These are phyloP conservation scores for Urocyon cinereoargenteus DNA, from an alignment of 2,797 vertebrate species.

Conservation along the genomic window DNA sequence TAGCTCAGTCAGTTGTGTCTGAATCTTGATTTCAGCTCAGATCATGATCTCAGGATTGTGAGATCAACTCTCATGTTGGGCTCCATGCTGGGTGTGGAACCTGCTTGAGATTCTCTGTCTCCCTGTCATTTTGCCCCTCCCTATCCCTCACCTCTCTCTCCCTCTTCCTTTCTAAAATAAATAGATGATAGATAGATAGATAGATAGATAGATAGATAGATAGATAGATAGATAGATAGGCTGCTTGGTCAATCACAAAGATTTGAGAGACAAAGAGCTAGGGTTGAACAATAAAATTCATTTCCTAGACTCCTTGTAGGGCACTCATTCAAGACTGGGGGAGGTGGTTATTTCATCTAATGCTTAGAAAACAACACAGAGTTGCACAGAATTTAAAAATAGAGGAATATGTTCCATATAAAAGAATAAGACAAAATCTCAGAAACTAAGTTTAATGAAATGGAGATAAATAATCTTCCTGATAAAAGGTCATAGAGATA, in stretches of 20 bases:
- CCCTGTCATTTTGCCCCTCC: no score
- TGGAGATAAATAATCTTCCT: neutral
- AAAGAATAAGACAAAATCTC: neutral
- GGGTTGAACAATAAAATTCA: neutral
- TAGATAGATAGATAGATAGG: neutral
- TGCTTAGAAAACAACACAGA: neutral
- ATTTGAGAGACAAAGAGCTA: neutral
- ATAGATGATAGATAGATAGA: no score
- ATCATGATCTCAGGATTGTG: no score
- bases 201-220: no score
- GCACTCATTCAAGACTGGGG: neutral
- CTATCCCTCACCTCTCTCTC: no score
- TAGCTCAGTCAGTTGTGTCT: no score
- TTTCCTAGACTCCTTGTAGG: neutral
- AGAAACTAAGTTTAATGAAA: neutral
- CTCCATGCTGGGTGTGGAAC: no score
- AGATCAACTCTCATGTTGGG: no score
- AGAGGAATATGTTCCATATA: neutral
- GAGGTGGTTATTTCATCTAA: neutral
- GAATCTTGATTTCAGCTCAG: no score
- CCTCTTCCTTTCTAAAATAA: no score
- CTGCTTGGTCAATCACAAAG: neutral
- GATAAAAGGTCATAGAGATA: neutral
- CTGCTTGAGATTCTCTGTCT: no score
- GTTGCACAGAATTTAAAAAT: neutral